A percentile compares a stretch with the other conserved stretches of the same genome.
phyloP scores from a whole-genome alignment of 2,113 vertebrate species.

The Aphyosemion australe region DNA sequence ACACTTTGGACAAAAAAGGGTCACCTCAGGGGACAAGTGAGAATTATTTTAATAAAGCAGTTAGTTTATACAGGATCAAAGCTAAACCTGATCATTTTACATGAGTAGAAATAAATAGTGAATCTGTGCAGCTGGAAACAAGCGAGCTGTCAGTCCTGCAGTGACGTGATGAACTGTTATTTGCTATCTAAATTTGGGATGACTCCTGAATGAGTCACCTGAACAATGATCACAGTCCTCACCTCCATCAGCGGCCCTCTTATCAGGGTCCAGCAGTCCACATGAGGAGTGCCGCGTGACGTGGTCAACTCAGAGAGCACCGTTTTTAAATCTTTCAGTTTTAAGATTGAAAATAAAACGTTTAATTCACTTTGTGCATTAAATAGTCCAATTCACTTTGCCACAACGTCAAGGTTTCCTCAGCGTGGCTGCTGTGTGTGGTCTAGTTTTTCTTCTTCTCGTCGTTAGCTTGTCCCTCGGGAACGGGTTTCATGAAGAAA shows the following conservation, averaged over 20 bases:
- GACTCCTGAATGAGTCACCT: constrained; percentile 43
- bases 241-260: constrained; percentile 45
- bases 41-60: no score
- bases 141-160: neutral
- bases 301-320: constrained; percentile 21
- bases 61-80: no score
- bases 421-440: constrained; percentile 11
- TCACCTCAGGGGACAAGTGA: no score
- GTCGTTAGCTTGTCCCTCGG: constrained; percentile 27
- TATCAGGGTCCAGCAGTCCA: constrained; percentile 75
- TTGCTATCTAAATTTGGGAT: constrained; percentile 20
- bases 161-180: constrained; percentile 5
- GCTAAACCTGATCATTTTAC: neutral
- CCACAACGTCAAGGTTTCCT: neutral
- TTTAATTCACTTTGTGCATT: constrained; percentile 37
- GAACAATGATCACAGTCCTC: constrained; percentile 1
- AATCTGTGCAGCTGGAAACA: neutral
- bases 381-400: constrained; percentile 14
- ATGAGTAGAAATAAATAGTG: neutral
- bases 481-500: constrained; percentile 79
- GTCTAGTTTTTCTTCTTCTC: constrained; percentile 84
- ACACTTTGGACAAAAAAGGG: no score
- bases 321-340: constrained; percentile 33
- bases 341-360: constrained; percentile 16
- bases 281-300: constrained; percentile 50